Evolutionary conservation across 2,888 invertebrate species (phyloP).

Genomic region (Phlogophora meticulosa): DNA sequence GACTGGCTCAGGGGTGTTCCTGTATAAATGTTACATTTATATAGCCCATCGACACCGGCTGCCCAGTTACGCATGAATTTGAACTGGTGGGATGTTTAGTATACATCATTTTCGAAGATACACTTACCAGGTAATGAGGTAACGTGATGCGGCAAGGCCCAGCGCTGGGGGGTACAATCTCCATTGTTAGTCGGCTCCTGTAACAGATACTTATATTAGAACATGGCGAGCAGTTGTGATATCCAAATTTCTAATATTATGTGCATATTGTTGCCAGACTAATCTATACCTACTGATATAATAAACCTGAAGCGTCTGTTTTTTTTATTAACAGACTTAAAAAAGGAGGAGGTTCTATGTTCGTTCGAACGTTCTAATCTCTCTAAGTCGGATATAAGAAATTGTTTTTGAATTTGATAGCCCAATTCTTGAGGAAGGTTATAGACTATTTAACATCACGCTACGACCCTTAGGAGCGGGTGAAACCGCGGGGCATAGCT

Average conservation of each 20-base stretch:
- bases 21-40: conserved; percentile 60
- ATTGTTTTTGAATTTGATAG: no score
- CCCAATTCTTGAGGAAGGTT: no score
- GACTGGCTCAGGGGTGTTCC: conserved; percentile 94
- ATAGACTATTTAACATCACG: no score
- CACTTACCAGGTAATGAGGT: conserved; percentile 92
- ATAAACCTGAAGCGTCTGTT: no score
- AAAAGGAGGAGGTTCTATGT: no score
- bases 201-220: conserved; percentile 63
- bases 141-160: conserved; percentile 91
- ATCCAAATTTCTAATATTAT: conserved; percentile 20
- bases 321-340: no score
- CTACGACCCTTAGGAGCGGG: no score
- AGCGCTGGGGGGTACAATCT: conserved; percentile 87
- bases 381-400: no score
- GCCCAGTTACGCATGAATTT: no score
- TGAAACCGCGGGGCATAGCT: no score
- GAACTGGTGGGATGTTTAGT: not conserved
- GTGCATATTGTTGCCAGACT: conserved; percentile 46
- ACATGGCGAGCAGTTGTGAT: not conserved
- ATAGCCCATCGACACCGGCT: not conserved
- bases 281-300: no score
- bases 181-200: conserved; percentile 80
- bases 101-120: conserved; percentile 18
- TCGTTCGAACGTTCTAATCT: no score